phyloP scores from a whole-genome alignment of 2,888 invertebrate species.

The Harpalus rufipes region DNA sequence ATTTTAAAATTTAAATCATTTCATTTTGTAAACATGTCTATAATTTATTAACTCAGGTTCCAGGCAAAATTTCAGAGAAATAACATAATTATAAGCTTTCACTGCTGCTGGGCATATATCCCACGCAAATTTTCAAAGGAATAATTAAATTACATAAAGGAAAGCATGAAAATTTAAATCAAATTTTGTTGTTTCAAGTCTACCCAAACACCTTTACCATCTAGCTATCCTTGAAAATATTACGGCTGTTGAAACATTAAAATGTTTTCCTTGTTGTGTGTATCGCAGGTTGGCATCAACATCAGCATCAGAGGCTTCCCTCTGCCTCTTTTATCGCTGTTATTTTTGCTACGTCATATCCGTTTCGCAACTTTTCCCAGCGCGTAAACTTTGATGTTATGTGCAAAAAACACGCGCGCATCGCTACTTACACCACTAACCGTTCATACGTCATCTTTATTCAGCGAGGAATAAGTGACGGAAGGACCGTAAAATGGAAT shows the following conservation, averaged over 20 bases:
- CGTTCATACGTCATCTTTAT: conserved; percentile 35
- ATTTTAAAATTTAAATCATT: too few relatives aligned
- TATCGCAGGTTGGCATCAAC: conserved; percentile 11
- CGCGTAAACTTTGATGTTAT: conserved; percentile 42
- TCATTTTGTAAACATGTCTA: too few relatives aligned
- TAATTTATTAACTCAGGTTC: too few relatives aligned
- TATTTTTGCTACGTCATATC: conserved; percentile 26
- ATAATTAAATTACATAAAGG: background rate
- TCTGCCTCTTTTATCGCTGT: conserved; percentile 1
- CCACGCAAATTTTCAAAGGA: background rate
- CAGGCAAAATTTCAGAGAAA: too few relatives aligned
- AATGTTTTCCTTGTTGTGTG: conserved; percentile 16
- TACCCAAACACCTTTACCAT: background rate
- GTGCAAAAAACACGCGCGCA: conserved; percentile 32
- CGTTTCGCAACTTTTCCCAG: conserved; percentile 21
- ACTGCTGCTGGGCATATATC: background rate
- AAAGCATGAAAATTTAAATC: background rate
- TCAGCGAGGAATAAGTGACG: conserved; percentile 49
- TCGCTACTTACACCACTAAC: background rate
- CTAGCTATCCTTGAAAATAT: background rate
- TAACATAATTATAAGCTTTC: too few relatives aligned
- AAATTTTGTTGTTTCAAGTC: background rate
- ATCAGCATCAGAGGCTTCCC: background rate
- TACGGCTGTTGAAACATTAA: background rate
- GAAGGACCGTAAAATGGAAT: conserved; percentile 47